Percentiles rank a stretch among this genome's conserved stretches.
These are phyloP conservation scores for Zalophus californianus DNA, from an alignment of 2,797 vertebrate genomes.

Conservation along the genomic window DNA sequence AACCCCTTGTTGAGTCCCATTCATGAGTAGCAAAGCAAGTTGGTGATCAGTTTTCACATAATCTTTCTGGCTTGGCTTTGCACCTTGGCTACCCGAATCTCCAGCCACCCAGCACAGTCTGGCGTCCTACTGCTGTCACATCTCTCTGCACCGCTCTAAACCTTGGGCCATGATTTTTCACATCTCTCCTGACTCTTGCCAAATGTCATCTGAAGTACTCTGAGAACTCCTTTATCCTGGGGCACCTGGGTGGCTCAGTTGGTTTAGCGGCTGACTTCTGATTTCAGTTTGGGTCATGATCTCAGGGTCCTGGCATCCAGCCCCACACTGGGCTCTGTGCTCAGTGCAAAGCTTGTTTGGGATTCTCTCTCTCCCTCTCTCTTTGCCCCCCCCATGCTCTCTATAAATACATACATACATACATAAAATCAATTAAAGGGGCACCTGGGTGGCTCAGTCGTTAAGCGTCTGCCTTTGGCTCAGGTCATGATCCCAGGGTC, in stretches of 20 bases:
- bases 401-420: too few species aligned
- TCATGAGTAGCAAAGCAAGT: too few species aligned
- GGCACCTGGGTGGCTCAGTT: background rate
- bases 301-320: too few species aligned
- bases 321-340: too few species aligned
- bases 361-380: too few species aligned
- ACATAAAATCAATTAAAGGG: too few species aligned
- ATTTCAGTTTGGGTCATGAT: too few species aligned
- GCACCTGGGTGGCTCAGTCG: too few species aligned
- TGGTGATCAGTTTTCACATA: background rate
- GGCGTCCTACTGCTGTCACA: background rate
- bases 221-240: background rate
- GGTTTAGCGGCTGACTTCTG: background rate
- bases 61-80: background rate
- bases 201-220: background rate
- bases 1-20: background rate
- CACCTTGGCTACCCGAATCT: fast-evolving
- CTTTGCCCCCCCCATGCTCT: too few species aligned
- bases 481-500: background rate
- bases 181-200: background rate
- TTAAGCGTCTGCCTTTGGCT: too few species aligned
- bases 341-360: too few species aligned
- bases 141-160: background rate
- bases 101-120: background rate
- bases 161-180: background rate